Conservation (phyloP, 2,888 invertebrate genomes). For the Tipula helvola region DNA sequence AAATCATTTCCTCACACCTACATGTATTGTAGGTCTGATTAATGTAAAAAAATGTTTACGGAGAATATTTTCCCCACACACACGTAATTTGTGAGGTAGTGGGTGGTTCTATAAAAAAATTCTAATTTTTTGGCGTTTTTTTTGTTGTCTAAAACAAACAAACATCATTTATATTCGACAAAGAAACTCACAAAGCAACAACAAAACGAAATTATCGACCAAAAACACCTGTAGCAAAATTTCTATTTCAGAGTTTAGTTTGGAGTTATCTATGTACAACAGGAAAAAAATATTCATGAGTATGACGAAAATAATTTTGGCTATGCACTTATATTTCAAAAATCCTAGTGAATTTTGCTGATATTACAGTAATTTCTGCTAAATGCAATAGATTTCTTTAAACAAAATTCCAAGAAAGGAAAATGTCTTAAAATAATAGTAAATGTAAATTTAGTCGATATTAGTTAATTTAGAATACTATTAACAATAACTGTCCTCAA, state of each 20-base stretch:
- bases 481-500: too few relatives aligned
- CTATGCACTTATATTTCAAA: too few relatives aligned
- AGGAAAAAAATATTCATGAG: neutral
- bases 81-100: neutral
- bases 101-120: neutral
- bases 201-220: neutral
- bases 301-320: neutral
- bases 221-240: neutral
- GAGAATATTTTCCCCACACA: neutral
- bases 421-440: too few relatives aligned
- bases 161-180: neutral
- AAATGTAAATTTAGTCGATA: too few relatives aligned
- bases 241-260: neutral
- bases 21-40: neutral
- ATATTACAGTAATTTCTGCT: too few relatives aligned
- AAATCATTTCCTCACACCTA: neutral
- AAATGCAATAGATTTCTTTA: too few relatives aligned
- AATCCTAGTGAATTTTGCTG: too few relatives aligned
- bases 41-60: neutral
- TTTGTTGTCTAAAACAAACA: neutral
- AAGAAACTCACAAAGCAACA: neutral
- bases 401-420: too few relatives aligned
- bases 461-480: too few relatives aligned
- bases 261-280: neutral
- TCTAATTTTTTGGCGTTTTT: neutral